Base-by-base conservation (phyloP, 2,797 vertebrate species). In the Eutrigla gurnardus region DNA sequence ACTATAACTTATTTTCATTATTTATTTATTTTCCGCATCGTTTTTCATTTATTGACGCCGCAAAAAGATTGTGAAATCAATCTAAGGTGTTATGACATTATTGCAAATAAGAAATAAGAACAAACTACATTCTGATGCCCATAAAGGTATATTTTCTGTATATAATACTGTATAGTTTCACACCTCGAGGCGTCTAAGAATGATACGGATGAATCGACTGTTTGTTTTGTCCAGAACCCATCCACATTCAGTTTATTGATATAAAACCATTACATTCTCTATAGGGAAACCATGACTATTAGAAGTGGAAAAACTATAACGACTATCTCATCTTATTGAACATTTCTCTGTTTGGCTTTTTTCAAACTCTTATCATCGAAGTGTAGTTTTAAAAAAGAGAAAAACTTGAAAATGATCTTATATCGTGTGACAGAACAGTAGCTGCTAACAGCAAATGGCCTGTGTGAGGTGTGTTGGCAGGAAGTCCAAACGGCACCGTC, bases 381-480 rank as follows among this genome's bases (percentile, higher is more conserved):
- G 14, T 33, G 6, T 35, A 36, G 47, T 66, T 72, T 54, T 37
- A 54, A 71, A 68, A 36, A 8, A 18, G 17, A 72, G 14, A 17
- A 54, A 35, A 53, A 45, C 11, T n/a, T 37, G 1, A 1, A 17
- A 53, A n/a, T n/a, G n/a, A n/a, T n/a, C n/a, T n/a, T n/a, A n/a
- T n/a, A n/a, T n/a, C n/a, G n/a, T n/a, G n/a, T 39, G 36, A 72
- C 15, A 8, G 9, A 9, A 35, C 60, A 49, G 50, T 59, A 45
- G 54, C 58, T 17, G 54, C 62, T 71, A 59, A 57, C 6, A 52
- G 46, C 42, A 70, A 72, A 50, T 55, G 35, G 71, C 49, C 55
- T 74, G 8, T 47, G 35, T 71, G 73, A 63, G 50, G 7, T 42
- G 50, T 62, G 70, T 76, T 75, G 76, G 86, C 43, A 40, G 58